phyloP scores from a whole-genome alignment of 1,140 invertebrate species.

The Planococcus citri region DNA sequence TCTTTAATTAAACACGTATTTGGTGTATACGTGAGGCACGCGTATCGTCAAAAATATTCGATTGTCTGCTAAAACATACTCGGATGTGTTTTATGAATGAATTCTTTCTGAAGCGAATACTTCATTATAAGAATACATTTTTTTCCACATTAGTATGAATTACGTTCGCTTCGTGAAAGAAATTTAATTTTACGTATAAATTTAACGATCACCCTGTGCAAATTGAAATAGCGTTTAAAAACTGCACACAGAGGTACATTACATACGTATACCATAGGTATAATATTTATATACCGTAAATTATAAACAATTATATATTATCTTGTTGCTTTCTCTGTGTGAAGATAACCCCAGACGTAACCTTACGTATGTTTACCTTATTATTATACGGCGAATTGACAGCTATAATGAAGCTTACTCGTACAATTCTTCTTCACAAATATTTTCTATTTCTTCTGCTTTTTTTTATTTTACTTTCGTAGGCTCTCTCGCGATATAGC shows the following conservation, averaged over 20 bases:
- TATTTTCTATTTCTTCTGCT: background rate
- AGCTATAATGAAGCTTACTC: conserved; percentile 1
- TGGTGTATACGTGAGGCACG: background rate
- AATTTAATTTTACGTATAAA: too few relatives aligned
- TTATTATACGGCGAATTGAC: conserved; percentile 6
- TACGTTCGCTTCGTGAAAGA: too few relatives aligned
- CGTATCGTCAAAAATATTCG: too few relatives aligned
- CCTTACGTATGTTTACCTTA: conserved; percentile 6
- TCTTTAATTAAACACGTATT: background rate
- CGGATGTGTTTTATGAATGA: too few relatives aligned
- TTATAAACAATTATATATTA: conserved; percentile 9
- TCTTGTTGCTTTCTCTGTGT: conserved; percentile 1
- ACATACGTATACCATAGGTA: too few relatives aligned
- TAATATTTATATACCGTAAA: background rate
- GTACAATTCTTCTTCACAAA: conserved; percentile 1
- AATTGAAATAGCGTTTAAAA: background rate
- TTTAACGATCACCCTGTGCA: background rate
- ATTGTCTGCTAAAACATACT: too few relatives aligned
- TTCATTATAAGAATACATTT: too few relatives aligned
- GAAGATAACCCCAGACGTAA: background rate
- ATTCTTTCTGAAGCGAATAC: too few relatives aligned
- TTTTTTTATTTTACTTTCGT: background rate
- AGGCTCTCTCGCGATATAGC: too few relatives aligned
- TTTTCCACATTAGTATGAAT: too few relatives aligned
- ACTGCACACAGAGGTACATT: background rate